phyloP scores from a whole-genome alignment of 2,113 vertebrate species.

The Hippocampus guttulatus region DNA sequence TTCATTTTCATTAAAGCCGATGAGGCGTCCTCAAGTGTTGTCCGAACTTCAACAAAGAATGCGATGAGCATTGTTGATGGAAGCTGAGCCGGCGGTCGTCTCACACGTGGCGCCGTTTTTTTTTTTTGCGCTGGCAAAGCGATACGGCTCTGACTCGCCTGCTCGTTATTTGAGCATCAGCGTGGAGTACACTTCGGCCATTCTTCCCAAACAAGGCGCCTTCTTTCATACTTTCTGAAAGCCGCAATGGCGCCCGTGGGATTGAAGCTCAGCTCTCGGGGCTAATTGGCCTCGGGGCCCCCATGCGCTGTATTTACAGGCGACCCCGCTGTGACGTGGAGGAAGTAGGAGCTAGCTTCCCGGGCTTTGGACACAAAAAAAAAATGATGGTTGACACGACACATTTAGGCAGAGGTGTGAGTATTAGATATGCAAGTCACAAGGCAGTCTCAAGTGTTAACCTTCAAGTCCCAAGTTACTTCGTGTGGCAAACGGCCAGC shows the following conservation, averaged over 20 bases:
- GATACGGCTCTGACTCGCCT: constrained; percentile 10
- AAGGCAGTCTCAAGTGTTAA: not conserved
- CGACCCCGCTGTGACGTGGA: constrained; percentile 36
- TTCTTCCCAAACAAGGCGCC: constrained; percentile 45
- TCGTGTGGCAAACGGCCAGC: too few relatives aligned
- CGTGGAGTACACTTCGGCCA: constrained; percentile 16
- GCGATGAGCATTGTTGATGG: not conserved
- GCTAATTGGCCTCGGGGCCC: constrained; percentile 65
- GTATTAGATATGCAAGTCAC: too few relatives aligned
- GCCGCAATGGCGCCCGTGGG: constrained; percentile 47
- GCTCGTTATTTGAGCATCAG: constrained; percentile 41
- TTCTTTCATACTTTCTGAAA: constrained; percentile 51
- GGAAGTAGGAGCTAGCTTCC: constrained; percentile 33
- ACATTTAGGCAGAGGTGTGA: not conserved
- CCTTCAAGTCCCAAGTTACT: not conserved
- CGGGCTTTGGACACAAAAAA: not conserved
- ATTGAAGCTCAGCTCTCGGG: constrained; percentile 57
- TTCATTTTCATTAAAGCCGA: constrained; percentile 17
- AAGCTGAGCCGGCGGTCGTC: constrained; percentile 26
- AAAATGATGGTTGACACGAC: constrained; percentile 1
- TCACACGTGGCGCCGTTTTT: constrained; percentile 2
- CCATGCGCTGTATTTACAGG: constrained; percentile 59
- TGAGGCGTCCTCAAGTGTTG: constrained; percentile 5
- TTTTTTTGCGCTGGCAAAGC: constrained; percentile 21
- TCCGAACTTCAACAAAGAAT: not conserved